These are phyloP conservation scores for Anthophora plumipes DNA, from an alignment of 2,888 invertebrate genomes.

Conservation along the genomic window DNA sequence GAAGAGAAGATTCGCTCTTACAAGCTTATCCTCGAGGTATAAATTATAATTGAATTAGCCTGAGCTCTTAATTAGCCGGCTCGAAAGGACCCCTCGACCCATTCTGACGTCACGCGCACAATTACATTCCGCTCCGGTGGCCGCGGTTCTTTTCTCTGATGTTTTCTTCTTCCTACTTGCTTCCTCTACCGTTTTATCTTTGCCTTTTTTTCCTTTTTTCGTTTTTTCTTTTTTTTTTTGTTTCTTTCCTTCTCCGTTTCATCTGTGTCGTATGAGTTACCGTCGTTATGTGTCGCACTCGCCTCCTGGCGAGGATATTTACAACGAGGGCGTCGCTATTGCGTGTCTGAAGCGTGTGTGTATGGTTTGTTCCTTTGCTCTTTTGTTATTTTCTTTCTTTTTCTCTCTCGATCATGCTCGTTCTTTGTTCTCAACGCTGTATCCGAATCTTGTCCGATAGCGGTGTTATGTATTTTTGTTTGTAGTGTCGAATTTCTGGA, in stretches of 20 bases:
- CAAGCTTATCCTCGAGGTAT: constrained; percentile 72
- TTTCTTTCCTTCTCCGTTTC: constrained; percentile 51
- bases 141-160: constrained; percentile 46
- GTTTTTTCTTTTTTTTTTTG: constrained; percentile 3
- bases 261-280: constrained; percentile 58
- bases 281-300: constrained; percentile 51
- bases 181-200: neutral
- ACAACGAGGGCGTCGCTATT: constrained; percentile 77
- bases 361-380: constrained; percentile 24
- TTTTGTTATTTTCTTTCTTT: constrained; percentile 34
- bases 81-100: constrained; percentile 40
- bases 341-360: constrained; percentile 71
- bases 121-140: constrained; percentile 53
- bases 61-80: constrained; percentile 80
- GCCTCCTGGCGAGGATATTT: constrained; percentile 75
- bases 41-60: constrained; percentile 83
- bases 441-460: neutral
- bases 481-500: neutral
- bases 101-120: constrained; percentile 49
- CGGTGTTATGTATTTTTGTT: neutral
- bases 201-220: constrained; percentile 1
- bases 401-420: constrained; percentile 6
- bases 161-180: constrained; percentile 11
- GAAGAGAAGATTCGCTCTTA: constrained; percentile 49
- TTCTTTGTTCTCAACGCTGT: constrained; percentile 14